Base-by-base conservation (phyloP, 37 sponge, comb jelly and placozoan species). In the Halichondria panicea region DNA sequence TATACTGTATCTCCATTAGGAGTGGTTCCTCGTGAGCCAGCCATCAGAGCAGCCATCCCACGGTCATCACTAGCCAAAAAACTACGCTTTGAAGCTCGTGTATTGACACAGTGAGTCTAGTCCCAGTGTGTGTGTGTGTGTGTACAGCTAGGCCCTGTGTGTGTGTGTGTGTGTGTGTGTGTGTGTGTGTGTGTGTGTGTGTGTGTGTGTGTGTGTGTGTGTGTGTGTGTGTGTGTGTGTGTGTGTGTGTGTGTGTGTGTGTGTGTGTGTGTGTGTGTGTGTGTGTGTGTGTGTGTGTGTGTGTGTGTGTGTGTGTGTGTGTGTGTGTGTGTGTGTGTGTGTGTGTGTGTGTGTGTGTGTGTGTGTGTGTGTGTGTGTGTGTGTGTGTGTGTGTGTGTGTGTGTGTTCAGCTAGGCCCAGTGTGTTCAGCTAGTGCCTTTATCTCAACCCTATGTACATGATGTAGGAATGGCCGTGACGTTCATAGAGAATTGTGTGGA, bases 401-500 rank as follows among this genome's bases (percentile, higher is more conserved):
- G 40, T 8, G 37, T 6, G 9, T 36, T n/a, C 60, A 24, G 25
- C 27, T n/a, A n/a, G n/a, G n/a, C 60, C 27, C 60, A 18, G 50
- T 9, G 50, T 48, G 13, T 48, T 18, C 13, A 48, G 13, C 50
- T 18, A 9, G 9, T 9, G 52, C 15, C 52, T 48, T 11, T 48
- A 48, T 48, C 52, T 11, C 15, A 15, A 48, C 15, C 52, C 15
- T 28, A 1, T 68, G 38, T 27, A 56, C 39, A 25, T 21, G 28
- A 44, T 35, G 22, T 19, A 82, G 92, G 25, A 71, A 83, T 89
- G 92, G 92, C 25, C 56, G 92, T 13, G 88, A 92, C 45, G 52
- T 80, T 0, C 88, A 87, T 30, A 55, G 84, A 24, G 88, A 92
- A 70, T 55, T 92, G 41, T 86, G 81, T 70, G 92, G 92, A 4